Evolutionary conservation across 2,113 vertebrate species (phyloP).

Genomic region (Synodontis membranacea): DNA sequence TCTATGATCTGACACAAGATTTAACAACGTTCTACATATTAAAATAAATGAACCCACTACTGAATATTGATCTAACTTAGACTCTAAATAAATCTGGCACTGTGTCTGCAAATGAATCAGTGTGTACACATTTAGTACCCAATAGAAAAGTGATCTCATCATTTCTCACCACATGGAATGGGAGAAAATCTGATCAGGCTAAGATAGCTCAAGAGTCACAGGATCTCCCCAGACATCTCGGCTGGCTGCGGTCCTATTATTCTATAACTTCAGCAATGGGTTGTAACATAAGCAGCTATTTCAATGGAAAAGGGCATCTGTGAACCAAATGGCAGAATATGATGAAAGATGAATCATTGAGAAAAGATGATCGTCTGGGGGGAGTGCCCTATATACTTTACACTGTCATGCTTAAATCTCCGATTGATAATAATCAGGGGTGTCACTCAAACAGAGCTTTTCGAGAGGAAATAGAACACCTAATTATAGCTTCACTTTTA

Average conservation of each 20-base stretch:
- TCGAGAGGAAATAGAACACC: conserved; percentile 19
- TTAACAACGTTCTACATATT: neutral
- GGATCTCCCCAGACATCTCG: neutral
- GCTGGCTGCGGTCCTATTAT: conserved; percentile 13
- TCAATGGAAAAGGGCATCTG: conserved; percentile 52
- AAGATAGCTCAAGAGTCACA: neutral
- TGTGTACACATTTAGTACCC: neutral
- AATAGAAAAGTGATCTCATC: neutral
- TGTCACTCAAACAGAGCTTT: conserved; percentile 46
- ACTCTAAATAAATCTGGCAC: neutral
- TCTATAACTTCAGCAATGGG: conserved; percentile 18
- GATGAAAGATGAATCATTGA: conserved; percentile 45
- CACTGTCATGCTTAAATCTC: conserved; percentile 8
- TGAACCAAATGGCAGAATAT: conserved; percentile 51
- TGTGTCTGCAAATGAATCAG: neutral
- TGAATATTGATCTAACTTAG: neutral
- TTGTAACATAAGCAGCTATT: conserved; percentile 38
- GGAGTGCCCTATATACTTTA: conserved; percentile 10
- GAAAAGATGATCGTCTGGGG: neutral
- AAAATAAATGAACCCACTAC: neutral
- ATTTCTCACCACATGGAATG: neutral
- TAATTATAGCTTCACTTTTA: conserved; percentile 35
- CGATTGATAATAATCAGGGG: conserved; percentile 30
- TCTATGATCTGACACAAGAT: neutral
- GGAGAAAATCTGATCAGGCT: neutral